Base-by-base conservation (phyloP, 2,113 vertebrate genomes). In the Hystrix brachyura region DNA sequence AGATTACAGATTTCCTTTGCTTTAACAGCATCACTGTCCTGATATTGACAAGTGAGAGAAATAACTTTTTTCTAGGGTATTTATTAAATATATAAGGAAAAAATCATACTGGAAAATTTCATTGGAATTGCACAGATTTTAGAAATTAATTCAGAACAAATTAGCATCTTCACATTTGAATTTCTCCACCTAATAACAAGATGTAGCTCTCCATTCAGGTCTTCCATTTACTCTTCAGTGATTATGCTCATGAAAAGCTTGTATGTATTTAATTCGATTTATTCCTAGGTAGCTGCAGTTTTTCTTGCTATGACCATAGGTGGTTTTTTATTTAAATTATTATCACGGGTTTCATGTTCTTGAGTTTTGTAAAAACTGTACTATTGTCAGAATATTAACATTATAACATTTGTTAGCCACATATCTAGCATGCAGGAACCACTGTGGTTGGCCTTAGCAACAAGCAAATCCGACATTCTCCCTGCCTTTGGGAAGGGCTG, bases 121-220 rank as follows among this genome's bases (percentile, higher is more conserved):
- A 13, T 5, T 76, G 18, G 21, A 89, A 82, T 89, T 78, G 27
- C 79, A 86, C n/a, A 87, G 59, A 65, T 62, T 92, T 87, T 81
- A 65, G 65, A 74, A 82, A 87, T 57, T 64, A 82, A 76, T 38
- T 83, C 15, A 92, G 48, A 83, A 71, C 79, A 48, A 94, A 80
- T 29, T 80, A 34, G 51, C 29, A 53, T 69, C 5, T 80, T 74
- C 74, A 80, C 32, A 34, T 87, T 14, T 87, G 43, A 84, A 34
- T 94, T 34, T 90, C 80, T 82, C 29, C 15, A 74, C 53, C 62
- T 19, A 95, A 48, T 69, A 82, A 71, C 48, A 48, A 38, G 25
- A 43, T 27, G 29, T 57, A 69, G 1, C 38, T 88, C 32, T 93
- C 21, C 48, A 15, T 48, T 85, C 11, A 67, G 60, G 9, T 72